Percentiles rank a stretch among this genome's conserved stretches.
Conservation (phyloP, 2,113 vertebrate genomes). For the Phaethon lepturus region DNA sequence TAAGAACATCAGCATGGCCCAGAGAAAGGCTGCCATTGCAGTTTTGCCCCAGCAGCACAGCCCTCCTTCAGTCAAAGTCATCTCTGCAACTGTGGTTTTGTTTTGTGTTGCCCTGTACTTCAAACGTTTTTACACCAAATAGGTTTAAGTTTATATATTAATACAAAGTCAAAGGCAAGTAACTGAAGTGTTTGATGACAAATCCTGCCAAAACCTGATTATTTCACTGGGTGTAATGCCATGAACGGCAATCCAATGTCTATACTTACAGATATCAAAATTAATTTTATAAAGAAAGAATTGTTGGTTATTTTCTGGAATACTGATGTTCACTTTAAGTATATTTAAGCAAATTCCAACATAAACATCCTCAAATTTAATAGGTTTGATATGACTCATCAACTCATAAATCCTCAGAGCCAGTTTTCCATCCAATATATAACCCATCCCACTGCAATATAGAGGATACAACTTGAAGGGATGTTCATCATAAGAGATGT, state of each 20-base stretch:
- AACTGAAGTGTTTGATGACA: slow-evolving; percentile 42
- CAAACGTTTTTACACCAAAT: fast-evolving
- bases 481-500: slow-evolving; percentile 71
- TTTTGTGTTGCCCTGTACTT: not conserved
- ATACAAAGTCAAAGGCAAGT: slow-evolving; percentile 49
- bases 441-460: slow-evolving; percentile 74
- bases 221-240: slow-evolving; percentile 62
- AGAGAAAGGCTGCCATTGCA: not conserved
- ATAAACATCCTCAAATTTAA: slow-evolving; percentile 79
- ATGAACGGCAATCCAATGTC: slow-evolving; percentile 67
- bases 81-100: not conserved
- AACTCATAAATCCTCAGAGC: slow-evolving; percentile 69
- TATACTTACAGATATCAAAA: slow-evolving; percentile 72
- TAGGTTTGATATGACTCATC: slow-evolving; percentile 73
- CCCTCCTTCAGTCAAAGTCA: not conserved
- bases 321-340: slow-evolving; percentile 64
- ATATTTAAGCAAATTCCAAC: slow-evolving; percentile 76
- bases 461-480: slow-evolving; percentile 73
- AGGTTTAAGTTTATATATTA: not conserved
- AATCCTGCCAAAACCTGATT: slow-evolving; percentile 68
- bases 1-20: too few species aligned
- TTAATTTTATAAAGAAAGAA: slow-evolving; percentile 72
- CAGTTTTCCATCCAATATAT: slow-evolving; percentile 71
- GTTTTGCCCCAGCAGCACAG: not conserved
- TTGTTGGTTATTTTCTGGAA: slow-evolving; percentile 56